Base-by-base conservation (phyloP, 1,140 invertebrate genomes). In the Medauroidea extradentata region DNA sequence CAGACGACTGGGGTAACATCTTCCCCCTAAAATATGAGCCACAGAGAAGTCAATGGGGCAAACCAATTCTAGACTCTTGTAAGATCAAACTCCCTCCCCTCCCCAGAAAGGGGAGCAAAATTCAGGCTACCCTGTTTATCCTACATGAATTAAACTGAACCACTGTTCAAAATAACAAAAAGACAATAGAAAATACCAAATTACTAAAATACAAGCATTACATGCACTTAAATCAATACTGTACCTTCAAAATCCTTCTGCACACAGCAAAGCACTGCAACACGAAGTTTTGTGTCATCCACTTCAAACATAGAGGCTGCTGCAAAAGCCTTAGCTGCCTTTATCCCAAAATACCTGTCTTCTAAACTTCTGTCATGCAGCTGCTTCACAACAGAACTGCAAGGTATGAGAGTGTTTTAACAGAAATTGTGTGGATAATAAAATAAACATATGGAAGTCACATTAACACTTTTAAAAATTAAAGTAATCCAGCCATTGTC, bases 231-330 rank as follows among this genome's bases (percentile, higher is more conserved):
- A n/a, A n/a, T n/a, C n/a, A n/a, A n/a, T n/a, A 34, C 29, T 5
- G 25, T 43, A 55, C 53, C 53, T n/a, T 55, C 41, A 42, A 43
- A 55, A 24, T 55, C 53, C 27, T 55, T 55, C 21, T 55, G 53
- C 16, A 55, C 21, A 24, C 3, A 18, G 18, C 18, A 16, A n/a
- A 55, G 53, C 4, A 55, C 13, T 14, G 44, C 13, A 25, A 43
- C 44, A 24, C 53, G 19, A 14, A 55, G 42, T 29, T 46, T 55
- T 18, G 44, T 41, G 1, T 42, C 53, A 23, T 13, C 53, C 21
- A 55, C 53, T 43, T 55, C 53, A 18, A 55, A 27, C 21, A 41
- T 43, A 9, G 38, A 39, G 18, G 44, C 21, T 29, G 53, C 18
- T 3, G 39, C 53, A 42, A 18, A 42, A 4, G 39, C 53, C 27